Evolutionary conservation across 2,113 vertebrate genomes (phyloP), one percentile per base, ranked within the genome.

Genomic region (Colossoma macropomum): DNA sequence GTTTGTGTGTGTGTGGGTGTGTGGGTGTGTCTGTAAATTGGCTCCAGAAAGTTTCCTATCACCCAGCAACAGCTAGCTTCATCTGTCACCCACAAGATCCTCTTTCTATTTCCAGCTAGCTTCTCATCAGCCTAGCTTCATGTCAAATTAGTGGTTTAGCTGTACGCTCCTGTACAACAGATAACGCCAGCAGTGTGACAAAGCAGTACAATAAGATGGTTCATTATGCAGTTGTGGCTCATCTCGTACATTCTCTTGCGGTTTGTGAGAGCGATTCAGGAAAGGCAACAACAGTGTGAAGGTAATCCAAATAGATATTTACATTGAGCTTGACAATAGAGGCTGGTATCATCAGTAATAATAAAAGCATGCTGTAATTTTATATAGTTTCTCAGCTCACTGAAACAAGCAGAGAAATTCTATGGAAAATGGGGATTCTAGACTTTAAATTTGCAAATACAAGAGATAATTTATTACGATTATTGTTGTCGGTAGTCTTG

Each of bases 81-180:
- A 45, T 82, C 72, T 76, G 52, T 32, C 48, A 59, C 72, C 54
- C 52, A 45, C 48, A 48, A 2, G 45, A 75, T 75, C 71, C n/a
- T 52, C n/a, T 54, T 82, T 76, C 80, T 82, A 82, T 82, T 75
- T 69, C 48, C 34, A 54, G 32, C 41, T 41, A 19, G 10, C 25
- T 27, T 30, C 63, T 54, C 25, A 45, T 77, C 32, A 76, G n/a
- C 16, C 50, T 16, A 77, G 30, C 32, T 59, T 82, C 76, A 45
- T 75, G 59, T 82, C 80, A 75, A 68, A 82, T 68, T 65, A 38
- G 32, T 30, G 19, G 56, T 76, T 69, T 68, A 30, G 28, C 63
- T 45, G 59, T 27, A 27, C 10, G 25, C 59, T 27, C 59, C n/a
- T 62, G 59, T n/a, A 27, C n/a, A 62, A 62, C 25, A 23, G 59